phyloP scores from a whole-genome alignment of 2,797 vertebrate species.

The Platyrinchus mystaceus region DNA sequence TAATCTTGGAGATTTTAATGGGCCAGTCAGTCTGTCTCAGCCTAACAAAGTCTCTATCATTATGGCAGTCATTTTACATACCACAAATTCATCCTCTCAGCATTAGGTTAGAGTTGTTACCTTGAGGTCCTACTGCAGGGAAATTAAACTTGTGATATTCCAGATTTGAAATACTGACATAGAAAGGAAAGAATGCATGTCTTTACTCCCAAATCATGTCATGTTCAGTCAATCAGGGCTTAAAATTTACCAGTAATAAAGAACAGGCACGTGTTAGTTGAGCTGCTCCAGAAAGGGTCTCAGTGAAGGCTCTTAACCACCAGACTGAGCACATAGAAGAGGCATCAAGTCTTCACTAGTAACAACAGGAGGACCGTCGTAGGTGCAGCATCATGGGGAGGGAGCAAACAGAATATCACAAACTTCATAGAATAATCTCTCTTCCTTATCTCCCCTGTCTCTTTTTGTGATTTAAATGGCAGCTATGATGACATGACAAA shows the following conservation, averaged over 20 bases:
- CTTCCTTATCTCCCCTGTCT: not conserved
- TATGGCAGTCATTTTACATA: not conserved
- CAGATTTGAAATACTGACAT: not conserved
- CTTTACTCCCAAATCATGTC: not conserved
- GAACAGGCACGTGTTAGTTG: not conserved
- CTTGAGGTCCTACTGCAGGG: not conserved
- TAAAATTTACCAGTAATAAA: not conserved
- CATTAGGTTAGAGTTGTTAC: not conserved
- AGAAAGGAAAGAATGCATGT: not conserved
- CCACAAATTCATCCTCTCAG: not conserved
- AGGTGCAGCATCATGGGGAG: not conserved
- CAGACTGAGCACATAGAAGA: not conserved
- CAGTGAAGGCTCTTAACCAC: not conserved
- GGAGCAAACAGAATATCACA: not conserved
- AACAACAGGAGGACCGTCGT: not conserved
- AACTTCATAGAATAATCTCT: not conserved
- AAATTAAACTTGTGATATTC: not conserved
- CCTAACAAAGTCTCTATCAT: not conserved
- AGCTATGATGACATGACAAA: not conserved
- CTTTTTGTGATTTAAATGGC: not conserved
- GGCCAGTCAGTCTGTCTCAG: not conserved
- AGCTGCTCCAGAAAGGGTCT: not conserved
- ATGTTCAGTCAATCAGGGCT: not conserved
- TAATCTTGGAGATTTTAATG: not conserved
- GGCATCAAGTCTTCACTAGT: not conserved